Evolutionary conservation across 2,888 invertebrate species (phyloP), one percentile per base, ranked within the genome.

Genomic region (Caenorhabditis zanzibari): DNA sequence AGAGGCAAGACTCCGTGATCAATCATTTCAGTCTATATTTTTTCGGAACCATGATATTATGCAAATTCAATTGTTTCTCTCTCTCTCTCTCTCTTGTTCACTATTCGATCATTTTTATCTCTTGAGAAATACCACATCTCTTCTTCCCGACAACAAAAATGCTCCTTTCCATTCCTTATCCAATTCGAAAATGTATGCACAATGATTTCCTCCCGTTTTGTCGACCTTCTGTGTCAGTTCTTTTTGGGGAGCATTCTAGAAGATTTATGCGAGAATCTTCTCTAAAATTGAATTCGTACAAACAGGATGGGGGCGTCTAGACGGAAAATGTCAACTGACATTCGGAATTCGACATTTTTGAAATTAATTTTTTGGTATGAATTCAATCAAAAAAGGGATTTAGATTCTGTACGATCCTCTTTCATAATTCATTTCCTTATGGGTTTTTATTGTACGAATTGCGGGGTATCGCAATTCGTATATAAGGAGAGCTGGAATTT

Each of bases 281-380:
- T 52, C 19, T 14, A 10, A 49, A 66, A 66, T 66, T 52, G 66
- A 22, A 49, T 66, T 66, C 35, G 32, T 35, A 35, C 52, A 35
- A 66, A 66, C 66, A 35, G 35, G 35, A 66, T 66, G 66, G 35
- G 22, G 52, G 66, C 66, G 47, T 66, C 66, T 52, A 66, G 66
- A 66, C 49, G 32, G 47, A 7, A 52, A 66, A 66, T 52, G 52
- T 66, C 66, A 52, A 49, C 49, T 66, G 49, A 32, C 47, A 47
- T 52, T 66, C 52, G 14, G 28, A 16, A 32, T 16, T 28, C 44
- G 66, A 35, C 66, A 49, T 66, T 66, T 66, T 52, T 22, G 32
- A 52, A 52, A 66, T 66, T 66, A 66, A 52, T 66, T 66, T 64
- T 64, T 64, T n/a, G 19, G 5, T 19, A 41, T 10, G 38, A 24